These are phyloP conservation scores for Paraescarpia echinospica DNA, from an alignment of 1,140 invertebrate genomes.

Conservation along the genomic window DNA sequence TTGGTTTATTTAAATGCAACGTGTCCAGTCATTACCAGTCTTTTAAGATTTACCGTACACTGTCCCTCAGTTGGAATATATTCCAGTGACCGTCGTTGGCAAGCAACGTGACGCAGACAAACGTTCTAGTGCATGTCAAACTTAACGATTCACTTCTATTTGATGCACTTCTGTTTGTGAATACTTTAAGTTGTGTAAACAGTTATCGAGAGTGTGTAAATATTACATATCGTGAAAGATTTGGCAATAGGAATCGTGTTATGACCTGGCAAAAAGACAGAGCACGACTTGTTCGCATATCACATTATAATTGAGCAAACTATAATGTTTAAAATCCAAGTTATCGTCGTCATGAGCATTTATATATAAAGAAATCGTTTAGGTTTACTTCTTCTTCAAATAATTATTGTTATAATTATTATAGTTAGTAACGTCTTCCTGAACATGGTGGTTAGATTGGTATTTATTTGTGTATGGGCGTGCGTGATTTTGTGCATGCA, in stretches of 20 bases:
- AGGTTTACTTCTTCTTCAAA: too few species aligned
- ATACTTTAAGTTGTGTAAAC: not conserved
- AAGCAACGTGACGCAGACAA: not conserved
- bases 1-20: not conserved
- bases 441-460: too few species aligned
- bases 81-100: not conserved
- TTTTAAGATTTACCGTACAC: not conserved
- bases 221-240: not conserved
- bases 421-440: too few species aligned
- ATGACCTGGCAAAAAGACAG: not conserved
- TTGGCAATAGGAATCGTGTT: not conserved
- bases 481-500: too few species aligned
- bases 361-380: too few species aligned
- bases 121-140: not conserved
- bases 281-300: not conserved
- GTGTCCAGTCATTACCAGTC: not conserved
- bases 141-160: not conserved
- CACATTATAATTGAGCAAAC: too few species aligned
- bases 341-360: too few species aligned
- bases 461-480: too few species aligned
- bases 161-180: not conserved
- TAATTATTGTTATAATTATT: too few species aligned
- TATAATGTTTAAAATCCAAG: too few species aligned
- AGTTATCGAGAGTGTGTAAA: not conserved
- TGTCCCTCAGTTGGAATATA: not conserved